Conservation (phyloP, 2,888 invertebrate genomes). For the Slavum lentiscoides region DNA sequence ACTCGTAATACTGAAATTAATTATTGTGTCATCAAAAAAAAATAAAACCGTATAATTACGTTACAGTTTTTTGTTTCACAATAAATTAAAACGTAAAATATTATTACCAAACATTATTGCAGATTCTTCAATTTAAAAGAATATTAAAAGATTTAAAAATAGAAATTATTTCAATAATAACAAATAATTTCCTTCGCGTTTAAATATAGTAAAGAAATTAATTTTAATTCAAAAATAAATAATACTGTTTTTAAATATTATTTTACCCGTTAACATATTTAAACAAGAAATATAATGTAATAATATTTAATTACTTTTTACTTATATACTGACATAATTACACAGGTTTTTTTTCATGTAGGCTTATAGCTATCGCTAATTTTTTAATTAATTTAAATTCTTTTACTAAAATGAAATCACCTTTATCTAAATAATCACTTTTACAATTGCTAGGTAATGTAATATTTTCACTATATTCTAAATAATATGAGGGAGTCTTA, state of each 20-base stretch:
- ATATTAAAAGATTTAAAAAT: too few relatives aligned
- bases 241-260: not conserved
- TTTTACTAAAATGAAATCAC: constrained; percentile 9
- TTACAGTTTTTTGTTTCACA: too few relatives aligned
- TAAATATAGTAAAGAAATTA: too few relatives aligned
- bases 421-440: constrained; percentile 46
- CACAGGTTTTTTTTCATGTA: not conserved
- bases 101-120: too few relatives aligned
- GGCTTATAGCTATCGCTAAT: not conserved
- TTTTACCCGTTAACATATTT: not conserved
- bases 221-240: too few relatives aligned
- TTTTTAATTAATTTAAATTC: not conserved
- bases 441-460: constrained; percentile 61
- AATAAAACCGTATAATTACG: not conserved
- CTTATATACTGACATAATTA: not conserved
- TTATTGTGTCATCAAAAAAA: not conserved
- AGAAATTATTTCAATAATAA: too few relatives aligned
- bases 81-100: too few relatives aligned
- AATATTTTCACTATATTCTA: constrained; percentile 64
- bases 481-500: constrained; percentile 66
- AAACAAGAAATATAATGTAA: not conserved
- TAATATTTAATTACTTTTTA: not conserved
- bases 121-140: too few relatives aligned
- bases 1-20: not conserved
- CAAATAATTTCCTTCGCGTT: too few relatives aligned